phyloP scores from a whole-genome alignment of 2,797 vertebrate species.

The Graptemys geographica region DNA sequence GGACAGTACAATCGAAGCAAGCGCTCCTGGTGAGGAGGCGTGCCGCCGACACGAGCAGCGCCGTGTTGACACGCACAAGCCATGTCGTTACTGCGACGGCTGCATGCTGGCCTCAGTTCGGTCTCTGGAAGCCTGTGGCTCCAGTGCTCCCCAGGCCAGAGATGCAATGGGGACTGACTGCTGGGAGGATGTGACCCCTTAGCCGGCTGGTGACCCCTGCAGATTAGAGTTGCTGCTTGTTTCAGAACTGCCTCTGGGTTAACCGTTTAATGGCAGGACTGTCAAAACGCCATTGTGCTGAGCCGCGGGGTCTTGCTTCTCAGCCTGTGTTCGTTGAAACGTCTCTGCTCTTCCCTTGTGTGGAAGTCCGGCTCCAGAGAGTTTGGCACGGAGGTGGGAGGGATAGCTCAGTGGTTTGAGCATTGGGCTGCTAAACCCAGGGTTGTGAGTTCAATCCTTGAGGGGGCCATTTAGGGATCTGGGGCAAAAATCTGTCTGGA shows the following conservation, averaged over 20 bases:
- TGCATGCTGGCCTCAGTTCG: neutral
- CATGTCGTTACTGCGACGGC: rapidly evolving
- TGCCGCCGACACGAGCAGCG: rapidly evolving
- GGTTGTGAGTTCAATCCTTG: no score
- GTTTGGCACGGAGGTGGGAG: no score
- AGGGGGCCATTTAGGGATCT: no score
- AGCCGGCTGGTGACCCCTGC: neutral
- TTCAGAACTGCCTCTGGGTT: neutral
- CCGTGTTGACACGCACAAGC: neutral
- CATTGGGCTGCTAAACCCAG: no score
- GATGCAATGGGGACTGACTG: neutral
- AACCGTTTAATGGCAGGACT: neutral
- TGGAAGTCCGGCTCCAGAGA: neutral
- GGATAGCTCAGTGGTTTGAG: no score
- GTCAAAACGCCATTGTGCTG: neutral
- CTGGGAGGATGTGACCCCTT: neutral
- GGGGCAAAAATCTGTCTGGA: no score
- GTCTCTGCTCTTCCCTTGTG: neutral
- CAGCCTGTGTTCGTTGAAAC: neutral
- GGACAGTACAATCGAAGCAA: no score
- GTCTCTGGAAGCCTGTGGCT: no score
- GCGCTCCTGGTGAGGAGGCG: no score
- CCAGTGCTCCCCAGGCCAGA: neutral
- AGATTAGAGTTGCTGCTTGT: neutral
- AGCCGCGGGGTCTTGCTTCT: neutral